Evolutionary conservation across 2,888 invertebrate genomes (phyloP).

Genomic region (Leucania comma): DNA sequence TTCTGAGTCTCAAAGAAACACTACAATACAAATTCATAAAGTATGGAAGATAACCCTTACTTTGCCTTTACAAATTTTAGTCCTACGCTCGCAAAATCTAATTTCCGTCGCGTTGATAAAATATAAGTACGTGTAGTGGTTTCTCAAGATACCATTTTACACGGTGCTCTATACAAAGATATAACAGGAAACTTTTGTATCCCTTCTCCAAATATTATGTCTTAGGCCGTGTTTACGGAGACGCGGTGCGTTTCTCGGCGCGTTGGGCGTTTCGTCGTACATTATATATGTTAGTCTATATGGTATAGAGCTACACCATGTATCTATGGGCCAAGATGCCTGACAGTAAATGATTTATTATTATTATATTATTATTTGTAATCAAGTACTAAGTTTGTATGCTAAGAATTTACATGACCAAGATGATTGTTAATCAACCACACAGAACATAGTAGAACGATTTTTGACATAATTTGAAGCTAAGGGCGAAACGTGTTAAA

Average conservation of each 20-base stretch:
- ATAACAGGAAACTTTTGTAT: background rate
- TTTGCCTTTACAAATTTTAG: constrained; percentile 33
- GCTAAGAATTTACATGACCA: too few species aligned
- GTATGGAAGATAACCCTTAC: constrained; percentile 20
- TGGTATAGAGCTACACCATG: too few species aligned
- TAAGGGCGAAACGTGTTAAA: too few species aligned
- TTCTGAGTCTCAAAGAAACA: constrained; percentile 21
- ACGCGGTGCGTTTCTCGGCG: too few species aligned
- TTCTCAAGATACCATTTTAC: constrained; percentile 30
- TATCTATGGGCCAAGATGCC: too few species aligned
- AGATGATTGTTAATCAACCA: background rate
- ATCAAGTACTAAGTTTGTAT: too few species aligned
- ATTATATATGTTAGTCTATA: too few species aligned
- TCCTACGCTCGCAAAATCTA: constrained; percentile 43
- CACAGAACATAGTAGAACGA: background rate
- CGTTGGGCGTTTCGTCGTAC: too few species aligned
- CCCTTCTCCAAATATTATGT: background rate
- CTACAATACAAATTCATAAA: constrained; percentile 38
- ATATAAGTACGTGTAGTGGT: constrained; percentile 40
- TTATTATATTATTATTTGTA: too few species aligned
- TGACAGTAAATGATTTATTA: too few species aligned
- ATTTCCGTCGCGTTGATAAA: constrained; percentile 46
- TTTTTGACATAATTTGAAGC: background rate
- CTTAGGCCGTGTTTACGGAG: too few species aligned
- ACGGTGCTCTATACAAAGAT: background rate